Evolutionary conservation across 53 echinoderm and acorn worm species (phyloP).

Genomic region (Echinometra lucunter): DNA sequence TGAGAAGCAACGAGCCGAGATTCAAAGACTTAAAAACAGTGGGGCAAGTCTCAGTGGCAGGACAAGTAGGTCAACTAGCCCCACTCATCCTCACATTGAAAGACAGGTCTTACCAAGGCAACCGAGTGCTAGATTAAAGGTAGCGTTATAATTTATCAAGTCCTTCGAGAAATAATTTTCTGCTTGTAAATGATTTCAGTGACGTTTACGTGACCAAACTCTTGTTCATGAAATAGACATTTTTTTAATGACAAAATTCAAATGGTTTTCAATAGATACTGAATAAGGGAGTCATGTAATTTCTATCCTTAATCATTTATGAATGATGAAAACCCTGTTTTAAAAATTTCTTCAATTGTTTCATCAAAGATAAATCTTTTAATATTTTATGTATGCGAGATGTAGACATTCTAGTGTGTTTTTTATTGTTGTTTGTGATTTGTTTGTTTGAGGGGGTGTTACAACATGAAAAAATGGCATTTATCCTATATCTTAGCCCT

Average conservation of each 20-base stretch:
- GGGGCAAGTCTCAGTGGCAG: constrained; percentile 69
- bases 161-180: background rate
- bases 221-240: background rate
- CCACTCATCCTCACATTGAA: constrained; percentile 73
- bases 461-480: background rate
- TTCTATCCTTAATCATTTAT: background rate
- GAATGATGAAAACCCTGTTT: background rate
- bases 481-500: background rate
- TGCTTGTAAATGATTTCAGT: background rate
- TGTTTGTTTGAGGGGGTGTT: background rate
- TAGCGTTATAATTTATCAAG: no score
- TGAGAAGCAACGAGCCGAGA: constrained; percentile 60
- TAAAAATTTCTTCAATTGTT: background rate
- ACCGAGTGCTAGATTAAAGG: constrained; percentile 53
- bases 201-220: background rate
- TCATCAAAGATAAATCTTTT: background rate
- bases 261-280: background rate
- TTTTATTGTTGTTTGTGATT: background rate
- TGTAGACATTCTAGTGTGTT: background rate
- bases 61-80: constrained; percentile 88
- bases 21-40: constrained; percentile 48
- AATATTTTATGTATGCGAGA: background rate
- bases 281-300: background rate
- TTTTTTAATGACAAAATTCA: background rate
- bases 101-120: constrained; percentile 20